Conservation (phyloP, 1,140 invertebrate species). For the Metaphire vulgaris region DNA sequence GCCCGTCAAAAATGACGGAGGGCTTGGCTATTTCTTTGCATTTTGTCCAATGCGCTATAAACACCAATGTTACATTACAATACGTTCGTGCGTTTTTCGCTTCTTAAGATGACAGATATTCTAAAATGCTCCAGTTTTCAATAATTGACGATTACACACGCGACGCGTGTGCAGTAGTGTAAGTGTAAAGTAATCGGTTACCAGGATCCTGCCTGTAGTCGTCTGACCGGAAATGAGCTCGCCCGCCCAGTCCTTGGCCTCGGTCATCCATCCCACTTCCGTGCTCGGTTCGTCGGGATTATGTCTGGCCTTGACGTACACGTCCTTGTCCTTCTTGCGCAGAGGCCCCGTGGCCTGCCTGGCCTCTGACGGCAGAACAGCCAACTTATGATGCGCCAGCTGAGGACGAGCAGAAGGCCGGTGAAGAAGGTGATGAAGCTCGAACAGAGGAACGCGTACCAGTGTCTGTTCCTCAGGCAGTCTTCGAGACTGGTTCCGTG, state of each 20-base stretch:
- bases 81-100: neutral
- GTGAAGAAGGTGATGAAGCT: constrained; percentile 92
- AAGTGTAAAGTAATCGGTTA: constrained; percentile 57
- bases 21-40: neutral
- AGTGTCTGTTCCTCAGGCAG: constrained; percentile 34
- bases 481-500: constrained; percentile 2
- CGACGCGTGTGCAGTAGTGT: neutral
- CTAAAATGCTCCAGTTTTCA: no score
- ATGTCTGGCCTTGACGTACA: neutral
- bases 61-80: neutral
- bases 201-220: constrained; percentile 96
- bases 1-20: neutral
- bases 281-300: constrained; percentile 37
- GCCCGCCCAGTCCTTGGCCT: constrained; percentile 99
- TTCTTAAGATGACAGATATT: neutral
- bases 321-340: neutral
- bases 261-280: constrained; percentile 63
- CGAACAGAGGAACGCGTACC: constrained; percentile 72
- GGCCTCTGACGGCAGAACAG: constrained; percentile 47
- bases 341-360: constrained; percentile 70
- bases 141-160: no score
- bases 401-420: constrained; percentile 67
- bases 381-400: constrained; percentile 83
- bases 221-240: constrained; percentile 99
- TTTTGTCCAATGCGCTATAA: neutral